Evolutionary conservation across 2,797 vertebrate genomes (phyloP).

Genomic region (Fistularia commersonii): DNA sequence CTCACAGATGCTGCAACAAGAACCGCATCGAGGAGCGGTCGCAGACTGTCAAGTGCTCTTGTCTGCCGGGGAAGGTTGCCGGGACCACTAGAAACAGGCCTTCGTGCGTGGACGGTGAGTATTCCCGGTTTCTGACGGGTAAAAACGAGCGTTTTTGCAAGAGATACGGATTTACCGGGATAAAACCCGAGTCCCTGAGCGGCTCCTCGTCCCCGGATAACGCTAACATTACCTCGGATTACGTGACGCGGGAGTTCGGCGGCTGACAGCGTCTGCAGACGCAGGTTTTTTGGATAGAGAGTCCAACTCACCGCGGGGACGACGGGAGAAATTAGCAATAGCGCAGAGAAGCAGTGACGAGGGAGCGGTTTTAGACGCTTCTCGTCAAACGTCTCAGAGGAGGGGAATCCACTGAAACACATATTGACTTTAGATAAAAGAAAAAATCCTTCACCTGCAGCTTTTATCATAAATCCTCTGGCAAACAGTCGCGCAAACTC

Average conservation of each 20-base stretch:
- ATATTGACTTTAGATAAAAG: constrained; percentile 38
- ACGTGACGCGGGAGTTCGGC: constrained; percentile 58
- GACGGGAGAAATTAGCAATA: constrained; percentile 26
- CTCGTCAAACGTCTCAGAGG: constrained; percentile 46
- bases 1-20: constrained; percentile 98
- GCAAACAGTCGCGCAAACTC: constrained; percentile 65
- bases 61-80: constrained; percentile 96
- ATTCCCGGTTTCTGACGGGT: background rate
- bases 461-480: constrained; percentile 67
- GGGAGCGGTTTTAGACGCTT: constrained; percentile 22
- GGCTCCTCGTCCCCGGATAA: constrained; percentile 61
- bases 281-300: constrained; percentile 32
- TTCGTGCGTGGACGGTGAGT: constrained; percentile 96
- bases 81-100: constrained; percentile 96
- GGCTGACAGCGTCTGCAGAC: constrained; percentile 43
- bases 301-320: constrained; percentile 39
- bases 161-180: constrained; percentile 12
- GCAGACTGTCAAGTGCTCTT: constrained; percentile 98
- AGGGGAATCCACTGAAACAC: constrained; percentile 38
- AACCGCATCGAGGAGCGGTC: constrained; percentile 98
- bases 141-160: too few species aligned
- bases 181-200: constrained; percentile 37
- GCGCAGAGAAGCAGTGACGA: constrained; percentile 30
- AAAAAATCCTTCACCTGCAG: constrained; percentile 56
- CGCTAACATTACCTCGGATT: constrained; percentile 53